These are phyloP conservation scores for Enteromius thamalakanensis DNA, from an alignment of 2,797 vertebrate genomes.

Conservation along the genomic window DNA sequence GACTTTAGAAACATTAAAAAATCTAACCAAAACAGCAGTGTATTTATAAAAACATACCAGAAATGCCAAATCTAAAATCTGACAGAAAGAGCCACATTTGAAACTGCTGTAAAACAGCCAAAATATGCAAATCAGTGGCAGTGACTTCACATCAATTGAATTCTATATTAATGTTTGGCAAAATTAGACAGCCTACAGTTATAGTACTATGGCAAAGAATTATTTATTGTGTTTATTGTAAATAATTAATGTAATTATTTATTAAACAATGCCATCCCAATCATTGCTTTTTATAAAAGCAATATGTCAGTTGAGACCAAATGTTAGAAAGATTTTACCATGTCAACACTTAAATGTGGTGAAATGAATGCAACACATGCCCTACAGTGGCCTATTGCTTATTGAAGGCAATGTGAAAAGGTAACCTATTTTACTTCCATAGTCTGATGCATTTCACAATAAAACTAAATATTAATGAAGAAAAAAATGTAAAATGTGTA, in stretches of 20 bases:
- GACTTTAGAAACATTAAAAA: no score
- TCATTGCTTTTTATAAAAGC: constrained; percentile 26
- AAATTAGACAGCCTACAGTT: background rate
- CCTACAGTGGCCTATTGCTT: background rate
- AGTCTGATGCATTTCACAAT: background rate
- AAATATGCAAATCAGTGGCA: background rate
- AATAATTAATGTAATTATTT: constrained; percentile 13
- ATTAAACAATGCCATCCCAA: background rate
- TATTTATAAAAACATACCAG: background rate
- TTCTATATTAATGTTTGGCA: constrained; percentile 8
- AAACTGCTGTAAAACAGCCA: background rate
- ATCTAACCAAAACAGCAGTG: no score
- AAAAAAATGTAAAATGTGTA: background rate
- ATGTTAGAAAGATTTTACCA: background rate
- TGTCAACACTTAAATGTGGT: constrained; percentile 10
- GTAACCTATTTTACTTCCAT: background rate
- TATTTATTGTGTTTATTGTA: constrained; percentile 6
- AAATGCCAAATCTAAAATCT: background rate
- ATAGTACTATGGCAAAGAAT: background rate
- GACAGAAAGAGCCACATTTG: background rate
- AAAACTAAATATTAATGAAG: background rate
- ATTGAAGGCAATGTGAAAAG: background rate
- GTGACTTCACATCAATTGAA: background rate
- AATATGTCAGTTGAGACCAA: background rate
- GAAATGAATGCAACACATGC: background rate